Base-by-base conservation (phyloP, 2,113 vertebrate species). In the Paraplagusia blochii region DNA sequence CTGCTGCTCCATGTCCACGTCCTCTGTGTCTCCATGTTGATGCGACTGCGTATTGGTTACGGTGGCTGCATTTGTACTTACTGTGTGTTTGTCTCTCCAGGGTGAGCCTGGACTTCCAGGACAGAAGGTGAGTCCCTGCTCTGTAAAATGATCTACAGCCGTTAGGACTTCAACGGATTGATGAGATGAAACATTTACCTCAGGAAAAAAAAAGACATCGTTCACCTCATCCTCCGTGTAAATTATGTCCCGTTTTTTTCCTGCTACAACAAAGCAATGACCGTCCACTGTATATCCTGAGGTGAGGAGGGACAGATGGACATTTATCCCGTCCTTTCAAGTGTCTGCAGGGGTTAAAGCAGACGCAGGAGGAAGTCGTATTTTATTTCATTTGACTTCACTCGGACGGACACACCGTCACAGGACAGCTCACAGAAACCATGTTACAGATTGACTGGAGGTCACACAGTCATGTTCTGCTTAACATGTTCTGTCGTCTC, bases 61-160 rank as follows among this genome's bases (percentile, higher is more conserved):
- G 13, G 6, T 47, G n/a, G 38, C 8, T 56, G 33, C n/a, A 58
- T 15, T 33, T 16, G 2, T 13, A n/a, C n/a, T 19, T 18, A 51
- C 38, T 44, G 9, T 40, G 8, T 63, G n/a, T 44, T 8, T 51
- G 57, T 78, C 14, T 67, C 60, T 77, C 0, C 67, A 98, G 96
- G 95, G 96, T 80, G 95, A 98, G 7, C 77, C 92, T 17, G 84
- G 81, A 45, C 56, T 66, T 29, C 57, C 81, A 14, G 84, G 84
- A 68, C 74, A 47, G 52, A 82, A 84, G 72, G 79, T 86, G 56
- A 64, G 53, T 6, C 58, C 43, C 58, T 38, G 17, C 34, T 65
- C 49, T 36, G 2, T 39, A 56, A 36, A 13, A 15, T 0, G 2
- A 19, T 48, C 11, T 16, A 51, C 48, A 16, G 8, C 40, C 12